Evolutionary conservation across 1,140 invertebrate species (phyloP), one percentile per base, ranked within the genome.

Genomic region (Charaxes varanes): DNA sequence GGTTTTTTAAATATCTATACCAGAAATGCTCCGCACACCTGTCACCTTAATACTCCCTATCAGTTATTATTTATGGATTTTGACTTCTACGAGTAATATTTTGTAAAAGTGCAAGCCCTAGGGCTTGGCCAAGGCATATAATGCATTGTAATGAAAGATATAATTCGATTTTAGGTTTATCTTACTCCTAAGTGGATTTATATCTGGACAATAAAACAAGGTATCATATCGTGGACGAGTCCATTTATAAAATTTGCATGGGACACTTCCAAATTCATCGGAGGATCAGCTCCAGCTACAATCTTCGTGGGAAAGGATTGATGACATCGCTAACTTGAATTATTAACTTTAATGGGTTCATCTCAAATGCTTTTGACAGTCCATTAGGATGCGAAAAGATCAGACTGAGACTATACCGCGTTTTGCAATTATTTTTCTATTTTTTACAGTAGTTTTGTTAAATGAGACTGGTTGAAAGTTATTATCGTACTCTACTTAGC

Each of bases 151-250:
- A 77, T 73, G 69, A 73, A 65, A 40, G 37, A 65, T 52, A 71
- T 77, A 77, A 77, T 77, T 77, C 44, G 62, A 77, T 70, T 72
- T 64, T 59, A 53, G 38, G 49, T 57, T 65, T 70, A 68, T 70
- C 66, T 53, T 46, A 27, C 24, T 31, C 46, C 37, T 74, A 66
- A 74, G 70, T 74, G 70, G 54, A 64, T 62, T 71, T 61, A 58
- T 62, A 69, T 71, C 64, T 42, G 36, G 27, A 53, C 51, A 66
- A 55, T 70, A 66, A 73, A 68, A 62, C 57, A 64, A 58, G 45
- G 50, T 32, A 14, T 52, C 53, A 50, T 59, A 57, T 64, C 58
- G 43, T 37, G 30, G 45, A 49, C 36, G 37, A 54, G 61, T 60
- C 37, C 56, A 52, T 60, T 60, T 52, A 49, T 55, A 55, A 42